Base-by-base conservation (phyloP, 2,113 vertebrate species). In the Ornithorhynchus anatinus region DNA sequence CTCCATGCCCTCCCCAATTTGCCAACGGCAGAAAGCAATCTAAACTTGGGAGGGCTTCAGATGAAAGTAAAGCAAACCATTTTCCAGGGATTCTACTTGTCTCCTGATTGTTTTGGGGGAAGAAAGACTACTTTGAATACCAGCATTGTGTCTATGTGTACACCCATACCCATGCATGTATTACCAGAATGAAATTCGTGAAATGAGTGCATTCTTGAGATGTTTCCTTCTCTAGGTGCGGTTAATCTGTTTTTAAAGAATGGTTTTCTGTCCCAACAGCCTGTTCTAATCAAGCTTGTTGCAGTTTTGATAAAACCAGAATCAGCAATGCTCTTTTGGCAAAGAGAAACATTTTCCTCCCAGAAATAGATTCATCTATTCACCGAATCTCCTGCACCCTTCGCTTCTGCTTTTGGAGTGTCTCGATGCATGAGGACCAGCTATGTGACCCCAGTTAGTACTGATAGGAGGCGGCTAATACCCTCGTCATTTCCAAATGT, bases 221-320 rank as follows among this genome's bases (percentile, higher is more conserved):
- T 85, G 66, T 74, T 76, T 85, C 72, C 76, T 84, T 25, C 35
- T 69, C 14, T 64, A 89, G 89, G 77, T 88, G 86, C 86, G 80
- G 80, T 70, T 75, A 47, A 14, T 67, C 53, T 80, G 53, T 74
- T 67, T 77, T 76, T 57, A 35, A 69, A 74, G 71, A 31, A 50
- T 33, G 71, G 52, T 84, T 82, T 68, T 47, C 35, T 81, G 58
- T 52, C 68, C 62, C 53, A 83, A 59, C 59, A 84, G 70, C 50
- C 48, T 68, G 32, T 66, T 58, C 62, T 73, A 81, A 79, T 69
- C 47, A 75, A 44, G 64, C 50, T 70, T 37, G 36, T 73, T 72
- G 45, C 32, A 35, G 16, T 43, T 68, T 67, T 75, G 44, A 62
- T 65, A 70, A 86, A 82, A 63, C 5, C 60, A 9, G 53, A 79